Evolutionary conservation across 1,140 invertebrate genomes (phyloP).

Genomic region (Brachystomella parvula): DNA sequence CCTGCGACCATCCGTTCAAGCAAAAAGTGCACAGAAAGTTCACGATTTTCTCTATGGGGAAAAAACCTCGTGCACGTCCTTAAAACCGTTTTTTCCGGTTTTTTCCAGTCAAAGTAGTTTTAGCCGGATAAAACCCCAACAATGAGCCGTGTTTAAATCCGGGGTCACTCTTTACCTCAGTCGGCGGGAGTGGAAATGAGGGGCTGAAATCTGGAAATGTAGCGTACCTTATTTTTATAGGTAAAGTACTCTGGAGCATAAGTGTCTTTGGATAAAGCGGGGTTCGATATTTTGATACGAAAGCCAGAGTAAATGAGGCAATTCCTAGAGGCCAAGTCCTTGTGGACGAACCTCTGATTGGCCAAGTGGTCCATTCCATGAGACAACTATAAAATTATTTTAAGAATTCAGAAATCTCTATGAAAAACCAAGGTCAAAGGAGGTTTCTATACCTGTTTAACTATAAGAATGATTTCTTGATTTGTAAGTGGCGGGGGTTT

Average conservation of each 20-base stretch:
- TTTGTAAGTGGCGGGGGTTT: constrained; percentile 56
- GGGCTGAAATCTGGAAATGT: constrained; percentile 23
- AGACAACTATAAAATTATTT: constrained; percentile 48
- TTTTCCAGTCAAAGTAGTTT: no score
- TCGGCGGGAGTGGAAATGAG: no score
- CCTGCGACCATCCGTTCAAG: no score
- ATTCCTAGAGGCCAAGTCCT: constrained; percentile 87
- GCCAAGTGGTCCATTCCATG: constrained; percentile 75
- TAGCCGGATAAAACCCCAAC: no score
- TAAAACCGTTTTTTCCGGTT: no score
- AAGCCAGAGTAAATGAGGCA: constrained; percentile 76
- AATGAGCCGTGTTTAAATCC: no score
- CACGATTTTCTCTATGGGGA: no score
- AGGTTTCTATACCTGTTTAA: constrained; percentile 74
- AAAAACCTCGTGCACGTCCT: no score
- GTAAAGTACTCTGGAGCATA: constrained; percentile 79
- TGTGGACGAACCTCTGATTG: constrained; percentile 65
- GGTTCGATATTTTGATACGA: constrained; percentile 72
- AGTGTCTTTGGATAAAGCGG: constrained; percentile 71
- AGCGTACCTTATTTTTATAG: constrained; percentile 60
- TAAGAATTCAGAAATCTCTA: no score
- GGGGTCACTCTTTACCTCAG: no score
- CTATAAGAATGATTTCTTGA: constrained; percentile 61
- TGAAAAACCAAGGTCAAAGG: no score
- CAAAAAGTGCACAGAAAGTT: no score